Conservation (phyloP, 1,140 invertebrate species). For the Maconellicoccus hirsutus region DNA sequence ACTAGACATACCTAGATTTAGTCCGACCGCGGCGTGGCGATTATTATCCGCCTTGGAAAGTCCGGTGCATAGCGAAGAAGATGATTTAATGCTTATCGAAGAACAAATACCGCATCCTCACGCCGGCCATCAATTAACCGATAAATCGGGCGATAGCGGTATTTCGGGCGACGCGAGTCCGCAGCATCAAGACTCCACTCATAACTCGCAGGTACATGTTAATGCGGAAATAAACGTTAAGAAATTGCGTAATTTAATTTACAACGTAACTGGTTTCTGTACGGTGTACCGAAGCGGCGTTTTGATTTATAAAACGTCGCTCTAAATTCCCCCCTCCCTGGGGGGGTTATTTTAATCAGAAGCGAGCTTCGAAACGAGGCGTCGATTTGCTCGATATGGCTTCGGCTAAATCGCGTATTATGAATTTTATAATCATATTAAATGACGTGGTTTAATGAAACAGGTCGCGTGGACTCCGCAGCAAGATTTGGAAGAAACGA, state of each 20-base stretch:
- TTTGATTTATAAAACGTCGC: neutral
- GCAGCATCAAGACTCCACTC: conserved; percentile 30
- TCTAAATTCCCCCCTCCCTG: neutral
- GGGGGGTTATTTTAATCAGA: neutral
- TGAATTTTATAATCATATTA: neutral
- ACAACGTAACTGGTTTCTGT: neutral
- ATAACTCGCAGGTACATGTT: conserved; percentile 30
- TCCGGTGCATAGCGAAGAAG: conserved; percentile 29
- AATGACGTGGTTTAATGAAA: neutral
- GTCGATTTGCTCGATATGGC: no score
- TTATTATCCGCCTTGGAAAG: conserved; percentile 43
- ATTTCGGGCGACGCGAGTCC: conserved; percentile 60
- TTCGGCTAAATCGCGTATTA: no score
- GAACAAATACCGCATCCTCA: conserved; percentile 43
- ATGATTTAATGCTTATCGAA: conserved; percentile 38
- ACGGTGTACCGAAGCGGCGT: neutral
- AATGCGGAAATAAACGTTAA: neutral
- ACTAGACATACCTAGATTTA: conserved; percentile 60
- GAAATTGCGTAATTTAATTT: conserved; percentile 9
- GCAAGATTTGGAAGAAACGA: conserved; percentile 59
- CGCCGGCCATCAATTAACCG: conserved; percentile 34
- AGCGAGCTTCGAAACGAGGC: neutral
- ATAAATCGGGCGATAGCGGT: conserved; percentile 66
- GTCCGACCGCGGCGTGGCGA: conserved; percentile 69
- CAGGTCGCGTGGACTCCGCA: conserved; percentile 61